Conservation (phyloP, 2,888 invertebrate species). For the Polymixis lichenea region DNA sequence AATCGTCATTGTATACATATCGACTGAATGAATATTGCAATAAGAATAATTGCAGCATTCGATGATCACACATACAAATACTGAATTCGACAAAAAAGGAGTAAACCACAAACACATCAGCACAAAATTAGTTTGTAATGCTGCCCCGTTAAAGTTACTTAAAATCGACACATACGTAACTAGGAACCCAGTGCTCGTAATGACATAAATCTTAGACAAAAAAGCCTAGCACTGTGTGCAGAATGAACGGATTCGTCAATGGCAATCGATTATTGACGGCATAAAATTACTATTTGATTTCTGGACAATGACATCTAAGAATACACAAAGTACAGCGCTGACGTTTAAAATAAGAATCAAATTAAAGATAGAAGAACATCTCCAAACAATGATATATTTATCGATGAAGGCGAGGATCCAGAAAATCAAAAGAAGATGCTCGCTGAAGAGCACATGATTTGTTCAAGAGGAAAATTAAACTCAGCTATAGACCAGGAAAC, state of each 20-base stretch:
- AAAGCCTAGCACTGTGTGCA: slow-evolving; percentile 29
- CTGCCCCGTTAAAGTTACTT: slow-evolving; percentile 44
- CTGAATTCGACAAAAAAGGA: slow-evolving; percentile 40
- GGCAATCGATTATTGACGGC: slow-evolving; percentile 45
- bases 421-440: slow-evolving; percentile 9
- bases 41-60: slow-evolving; percentile 19
- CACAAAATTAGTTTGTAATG: slow-evolving; percentile 54
- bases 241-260: slow-evolving; percentile 38
- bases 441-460: background rate
- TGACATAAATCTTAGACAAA: slow-evolving; percentile 43
- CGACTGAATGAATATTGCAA: slow-evolving; percentile 23
- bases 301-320: slow-evolving; percentile 20
- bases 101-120: slow-evolving; percentile 29
- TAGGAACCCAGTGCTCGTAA: slow-evolving; percentile 31
- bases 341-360: background rate
- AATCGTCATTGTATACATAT: background rate
- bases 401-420: background rate
- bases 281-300: slow-evolving; percentile 45
- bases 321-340: background rate
- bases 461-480: background rate
- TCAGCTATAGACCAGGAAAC: slow-evolving; percentile 11
- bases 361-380: background rate
- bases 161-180: slow-evolving; percentile 32
- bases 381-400: background rate
- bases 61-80: slow-evolving; percentile 11